These are phyloP conservation scores for Callinectes sapidus DNA, from an alignment of 2,888 invertebrate species.

Conservation along the genomic window DNA sequence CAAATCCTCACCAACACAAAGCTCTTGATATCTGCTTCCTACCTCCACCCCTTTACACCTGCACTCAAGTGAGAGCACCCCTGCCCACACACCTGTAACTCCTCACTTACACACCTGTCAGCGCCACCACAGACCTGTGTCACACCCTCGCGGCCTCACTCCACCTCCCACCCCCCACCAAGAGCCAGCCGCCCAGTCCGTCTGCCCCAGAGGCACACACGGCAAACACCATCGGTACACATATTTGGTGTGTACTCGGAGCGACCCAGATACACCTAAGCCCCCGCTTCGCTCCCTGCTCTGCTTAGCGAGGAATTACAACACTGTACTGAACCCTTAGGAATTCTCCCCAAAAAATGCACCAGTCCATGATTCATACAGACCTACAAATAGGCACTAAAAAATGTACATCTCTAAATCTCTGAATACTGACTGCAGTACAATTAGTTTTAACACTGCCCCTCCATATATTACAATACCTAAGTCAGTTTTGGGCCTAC, in stretches of 20 bases:
- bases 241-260: conserved; percentile 39
- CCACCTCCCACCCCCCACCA: neutral
- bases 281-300: conserved; percentile 8
- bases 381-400: neutral
- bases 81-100: conserved; percentile 24
- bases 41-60: neutral
- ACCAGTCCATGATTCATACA: neutral
- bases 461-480: neutral
- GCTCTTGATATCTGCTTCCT: neutral
- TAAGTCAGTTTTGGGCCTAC: neutral
- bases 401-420: neutral
- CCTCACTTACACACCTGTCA: conserved; percentile 26
- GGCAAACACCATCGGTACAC: conserved; percentile 43
- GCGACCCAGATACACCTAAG: conserved; percentile 36
- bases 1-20: neutral
- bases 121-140: conserved; percentile 21
- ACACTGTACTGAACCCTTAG: neutral
- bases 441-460: conserved; percentile 6
- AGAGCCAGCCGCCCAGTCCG: neutral
- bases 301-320: neutral
- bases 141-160: neutral
- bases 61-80: neutral
- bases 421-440: neutral
- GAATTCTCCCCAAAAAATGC: neutral
- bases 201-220: conserved; percentile 23